Evolutionary conservation across 1,140 invertebrate genomes (phyloP), one percentile per base, ranked within the genome.

Genomic region (Tetraneura akinire): DNA sequence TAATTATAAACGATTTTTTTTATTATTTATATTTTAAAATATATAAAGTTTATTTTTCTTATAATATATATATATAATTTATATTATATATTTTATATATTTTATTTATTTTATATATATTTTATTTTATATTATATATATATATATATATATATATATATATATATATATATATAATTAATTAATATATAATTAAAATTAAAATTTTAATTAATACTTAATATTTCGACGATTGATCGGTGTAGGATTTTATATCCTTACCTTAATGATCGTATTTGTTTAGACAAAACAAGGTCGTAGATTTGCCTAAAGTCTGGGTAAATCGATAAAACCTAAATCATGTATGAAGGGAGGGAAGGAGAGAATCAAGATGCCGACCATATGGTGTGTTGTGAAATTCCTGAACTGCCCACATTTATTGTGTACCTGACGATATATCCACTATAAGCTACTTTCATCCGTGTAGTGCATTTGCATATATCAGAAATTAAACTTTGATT

Each of bases 381-480:
- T 78, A 78, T 78, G 74, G 74, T 51, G 74, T 60, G 55, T 78
- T 78, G 74, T 78, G 74, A 78, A 78, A 78, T 78, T 78, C 74
- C 53, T 78, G 26, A 45, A 23, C 74, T 78, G 57, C 74, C 74
- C 55, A 78, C 74, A 78, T 78, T 78, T 78, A 78, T 78, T 62
- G 55, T 66, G 62, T 78, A 78, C 55, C 74, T 78, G 74, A 42
- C 53, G 37, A 37, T 62, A 71, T 62, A 29, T 26, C 14, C 13
- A 37, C 8, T 62, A 26, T 62, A 62, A 78, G 55, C 53, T 78
- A 60, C 55, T 78, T 62, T 78, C 74, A 57, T 60, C 55, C 16
- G n/a, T 57, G n/a, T 74, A 42, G n/a, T 55, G 51, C 74, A 78
- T 78, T 78, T 62, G 23, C 55, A 62, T 78, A 62, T n/a, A 26